phyloP scores from a whole-genome alignment of 2,888 invertebrate genomes.

The Eupelmus urozonus region DNA sequence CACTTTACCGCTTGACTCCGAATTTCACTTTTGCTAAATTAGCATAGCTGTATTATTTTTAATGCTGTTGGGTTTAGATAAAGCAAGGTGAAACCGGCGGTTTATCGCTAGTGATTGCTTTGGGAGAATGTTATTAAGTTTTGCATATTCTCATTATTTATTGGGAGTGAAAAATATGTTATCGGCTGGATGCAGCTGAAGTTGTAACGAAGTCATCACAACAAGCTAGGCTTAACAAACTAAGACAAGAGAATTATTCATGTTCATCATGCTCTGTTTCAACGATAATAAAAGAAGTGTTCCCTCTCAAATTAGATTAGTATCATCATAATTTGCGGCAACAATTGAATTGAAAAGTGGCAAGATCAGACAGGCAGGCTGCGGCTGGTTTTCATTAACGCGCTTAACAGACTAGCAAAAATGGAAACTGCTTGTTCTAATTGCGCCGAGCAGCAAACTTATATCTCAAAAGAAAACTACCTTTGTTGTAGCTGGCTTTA shows the following conservation, averaged over 20 bases:
- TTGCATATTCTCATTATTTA: too few relatives aligned
- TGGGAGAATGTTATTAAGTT: too few relatives aligned
- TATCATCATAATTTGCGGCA: conserved; percentile 19
- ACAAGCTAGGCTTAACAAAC: background rate
- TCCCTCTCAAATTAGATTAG: background rate
- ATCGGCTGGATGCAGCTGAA: too few relatives aligned
- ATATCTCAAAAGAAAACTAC: conserved; percentile 17
- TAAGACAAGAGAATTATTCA: background rate
- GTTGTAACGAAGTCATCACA: too few relatives aligned
- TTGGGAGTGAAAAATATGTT: too few relatives aligned
- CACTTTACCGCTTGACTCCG: conserved; percentile 8
- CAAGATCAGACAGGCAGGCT: background rate
- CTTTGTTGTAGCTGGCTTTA: background rate
- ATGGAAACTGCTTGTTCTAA: conserved; percentile 24
- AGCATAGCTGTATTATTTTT: background rate
- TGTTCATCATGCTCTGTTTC: conserved; percentile 25
- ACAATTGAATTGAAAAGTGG: conserved; percentile 9
- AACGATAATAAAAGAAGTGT: background rate
- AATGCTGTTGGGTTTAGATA: too few relatives aligned
- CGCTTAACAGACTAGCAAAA: conserved; percentile 19
- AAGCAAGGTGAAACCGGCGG: too few relatives aligned
- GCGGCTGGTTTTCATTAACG: conserved; percentile 14
- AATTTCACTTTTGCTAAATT: background rate
- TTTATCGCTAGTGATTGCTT: too few relatives aligned
- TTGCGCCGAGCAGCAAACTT: conserved; percentile 2